phyloP scores from a whole-genome alignment of 1,140 invertebrate genomes.

The Muscidifurax raptorellus region DNA sequence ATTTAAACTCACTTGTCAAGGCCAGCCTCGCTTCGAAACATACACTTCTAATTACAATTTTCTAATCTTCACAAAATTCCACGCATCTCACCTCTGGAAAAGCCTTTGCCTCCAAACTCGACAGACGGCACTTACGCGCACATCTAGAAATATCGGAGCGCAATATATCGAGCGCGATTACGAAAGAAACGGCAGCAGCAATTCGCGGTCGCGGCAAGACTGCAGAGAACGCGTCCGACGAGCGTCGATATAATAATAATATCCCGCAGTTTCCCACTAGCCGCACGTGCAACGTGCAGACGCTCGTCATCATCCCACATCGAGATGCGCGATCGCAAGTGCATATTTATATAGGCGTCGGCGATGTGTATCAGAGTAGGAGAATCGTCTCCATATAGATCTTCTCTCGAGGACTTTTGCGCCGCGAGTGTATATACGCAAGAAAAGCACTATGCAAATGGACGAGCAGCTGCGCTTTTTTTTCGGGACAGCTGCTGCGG shows the following conservation, averaged over 20 bases:
- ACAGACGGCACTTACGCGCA: too few species aligned
- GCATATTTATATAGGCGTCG: not conserved
- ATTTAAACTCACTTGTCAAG: too few species aligned
- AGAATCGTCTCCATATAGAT: not conserved
- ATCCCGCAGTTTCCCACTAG: too few species aligned
- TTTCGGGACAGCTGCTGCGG: too few species aligned
- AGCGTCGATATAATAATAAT: too few species aligned
- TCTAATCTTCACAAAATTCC: too few species aligned
- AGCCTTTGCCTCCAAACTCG: too few species aligned
- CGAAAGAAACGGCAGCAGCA: not conserved
- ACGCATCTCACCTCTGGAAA: too few species aligned
- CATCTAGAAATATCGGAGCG: too few species aligned
- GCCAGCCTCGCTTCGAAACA: too few species aligned
- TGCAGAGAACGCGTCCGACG: not conserved
- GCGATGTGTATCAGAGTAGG: not conserved
- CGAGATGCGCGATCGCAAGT: not conserved
- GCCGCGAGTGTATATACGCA: not conserved
- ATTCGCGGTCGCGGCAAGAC: not conserved
- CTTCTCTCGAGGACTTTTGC: slow-evolving; percentile 44
- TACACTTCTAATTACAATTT: too few species aligned
- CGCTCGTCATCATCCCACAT: slow-evolving; percentile 15
- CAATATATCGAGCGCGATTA: not conserved
- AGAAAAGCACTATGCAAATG: not conserved
- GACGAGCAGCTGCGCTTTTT: not conserved
- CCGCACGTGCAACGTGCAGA: too few species aligned